These are phyloP conservation scores for Abrostola tripartita DNA, from an alignment of 2,888 invertebrate genomes.

Conservation along the genomic window DNA sequence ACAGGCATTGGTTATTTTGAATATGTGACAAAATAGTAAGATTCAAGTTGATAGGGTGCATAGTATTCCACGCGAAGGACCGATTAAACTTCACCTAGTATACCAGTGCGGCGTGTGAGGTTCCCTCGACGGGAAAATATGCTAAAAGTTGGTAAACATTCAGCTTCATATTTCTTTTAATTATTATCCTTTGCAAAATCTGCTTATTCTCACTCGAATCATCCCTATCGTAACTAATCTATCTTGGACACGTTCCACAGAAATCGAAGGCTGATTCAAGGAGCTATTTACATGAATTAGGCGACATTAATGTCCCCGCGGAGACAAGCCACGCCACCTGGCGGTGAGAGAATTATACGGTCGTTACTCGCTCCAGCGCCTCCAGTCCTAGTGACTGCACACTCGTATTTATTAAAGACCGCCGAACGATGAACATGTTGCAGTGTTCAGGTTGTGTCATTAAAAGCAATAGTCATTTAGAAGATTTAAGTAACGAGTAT, in stretches of 20 bases:
- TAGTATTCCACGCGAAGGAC: too few relatives aligned
- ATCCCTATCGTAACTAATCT: constrained; percentile 32
- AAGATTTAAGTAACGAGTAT: constrained; percentile 5
- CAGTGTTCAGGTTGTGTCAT: constrained; percentile 41
- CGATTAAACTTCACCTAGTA: too few relatives aligned
- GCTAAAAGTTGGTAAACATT: neutral
- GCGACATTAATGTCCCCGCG: constrained; percentile 83
- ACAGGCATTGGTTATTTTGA: constrained; percentile 31
- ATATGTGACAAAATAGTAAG: constrained; percentile 23
- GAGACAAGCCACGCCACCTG: constrained; percentile 86
- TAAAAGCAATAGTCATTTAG: constrained; percentile 44
- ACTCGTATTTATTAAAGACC: constrained; percentile 62
- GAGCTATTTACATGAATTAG: constrained; percentile 86
- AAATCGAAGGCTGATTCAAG: constrained; percentile 70
- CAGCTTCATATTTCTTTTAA: neutral
- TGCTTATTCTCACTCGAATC: constrained; percentile 26
- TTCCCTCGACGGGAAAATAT: neutral
- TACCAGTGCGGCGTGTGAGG: too few relatives aligned
- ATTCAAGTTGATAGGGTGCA: constrained; percentile 4
- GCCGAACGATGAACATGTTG: constrained; percentile 23
- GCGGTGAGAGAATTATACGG: constrained; percentile 80
- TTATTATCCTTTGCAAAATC: constrained; percentile 9
- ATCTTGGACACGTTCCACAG: constrained; percentile 56
- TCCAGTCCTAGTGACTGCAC: constrained; percentile 56
- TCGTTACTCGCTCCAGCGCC: constrained; percentile 84